Evolutionary conservation across 2,888 invertebrate genomes (phyloP).

Genomic region (Rhogogaster chlorosoma): DNA sequence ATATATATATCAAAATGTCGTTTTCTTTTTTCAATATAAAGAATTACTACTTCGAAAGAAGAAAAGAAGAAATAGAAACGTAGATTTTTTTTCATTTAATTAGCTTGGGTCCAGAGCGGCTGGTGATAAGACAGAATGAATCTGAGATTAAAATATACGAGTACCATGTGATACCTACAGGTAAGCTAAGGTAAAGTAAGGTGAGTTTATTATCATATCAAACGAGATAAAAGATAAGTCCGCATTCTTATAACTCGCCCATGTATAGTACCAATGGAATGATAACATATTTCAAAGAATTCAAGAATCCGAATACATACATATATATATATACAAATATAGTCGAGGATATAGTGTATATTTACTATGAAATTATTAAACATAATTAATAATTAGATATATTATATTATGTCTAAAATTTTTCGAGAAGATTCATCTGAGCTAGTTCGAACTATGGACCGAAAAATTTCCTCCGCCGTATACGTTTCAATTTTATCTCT

Average conservation of each 20-base stretch:
- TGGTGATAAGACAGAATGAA: neutral
- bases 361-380: neutral
- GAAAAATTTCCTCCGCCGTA: too few species aligned
- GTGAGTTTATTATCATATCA: neutral
- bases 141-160: neutral
- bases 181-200: neutral
- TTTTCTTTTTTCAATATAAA: neutral
- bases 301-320: neutral
- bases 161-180: neutral
- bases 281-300: neutral
- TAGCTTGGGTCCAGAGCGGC: neutral
- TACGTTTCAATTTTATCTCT: too few species aligned
- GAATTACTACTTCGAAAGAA: neutral
- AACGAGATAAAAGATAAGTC: neutral
- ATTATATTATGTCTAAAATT: neutral
- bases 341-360: neutral
- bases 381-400: neutral
- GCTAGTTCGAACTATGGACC: too few species aligned
- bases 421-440: neutral
- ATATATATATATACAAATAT: too few species aligned
- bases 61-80: neutral
- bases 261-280: neutral
- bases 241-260: neutral
- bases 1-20: neutral
- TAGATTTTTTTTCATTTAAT: neutral